Evolutionary conservation across 2,888 invertebrate genomes (phyloP), one percentile per base, ranked within the genome.

Genomic region (Drosophila infuscata): DNA sequence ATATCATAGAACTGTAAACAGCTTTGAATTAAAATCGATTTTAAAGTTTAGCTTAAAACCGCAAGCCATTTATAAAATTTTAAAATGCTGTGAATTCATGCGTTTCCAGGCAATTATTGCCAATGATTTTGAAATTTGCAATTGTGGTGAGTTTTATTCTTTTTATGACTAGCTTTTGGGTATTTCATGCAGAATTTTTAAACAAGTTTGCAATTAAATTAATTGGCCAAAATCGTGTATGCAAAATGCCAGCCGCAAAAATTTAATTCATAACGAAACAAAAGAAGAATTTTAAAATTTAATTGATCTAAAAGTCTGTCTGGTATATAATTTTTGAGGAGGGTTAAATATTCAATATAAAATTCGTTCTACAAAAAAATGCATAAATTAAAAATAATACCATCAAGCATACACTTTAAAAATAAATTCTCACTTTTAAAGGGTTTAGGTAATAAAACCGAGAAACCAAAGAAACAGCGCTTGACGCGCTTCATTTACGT

Each of bases 191-290:
- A 41, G 75, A 81, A 59, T 54, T 82, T 71, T 80, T 63, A 66
- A 76, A 75, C 59, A 48, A 60, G 54, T 54, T 68, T 62, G 71
- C 74, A 85, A 89, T 88, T 85, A 74, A 73, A 71, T 78, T 89
- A 88, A 89, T 89, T 85, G 88, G 36, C 49, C 32, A 25, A 53
- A 59, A 76, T 64, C 48, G 52, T 59, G 60, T 30, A 49, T 33
- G 11, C 43, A 53, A 30, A 63, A 63, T 8, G n/a, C n/a, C 17
- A 12, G 9, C 46, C 56, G 30, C 58, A 51, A 61, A 60, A 81
- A 75, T 78, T 25, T 32, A 83, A 70, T 72, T 57, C 65, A 81
- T 48, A 74, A 69, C 70, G 36, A 38, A 63, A 64, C 54, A 67
- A 71, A 58, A 41, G 59, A 64, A 51, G 49, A 59, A 11, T 25